Evolutionary conservation across 2,888 invertebrate genomes (phyloP).

Genomic region (Nomada goodeniana): DNA sequence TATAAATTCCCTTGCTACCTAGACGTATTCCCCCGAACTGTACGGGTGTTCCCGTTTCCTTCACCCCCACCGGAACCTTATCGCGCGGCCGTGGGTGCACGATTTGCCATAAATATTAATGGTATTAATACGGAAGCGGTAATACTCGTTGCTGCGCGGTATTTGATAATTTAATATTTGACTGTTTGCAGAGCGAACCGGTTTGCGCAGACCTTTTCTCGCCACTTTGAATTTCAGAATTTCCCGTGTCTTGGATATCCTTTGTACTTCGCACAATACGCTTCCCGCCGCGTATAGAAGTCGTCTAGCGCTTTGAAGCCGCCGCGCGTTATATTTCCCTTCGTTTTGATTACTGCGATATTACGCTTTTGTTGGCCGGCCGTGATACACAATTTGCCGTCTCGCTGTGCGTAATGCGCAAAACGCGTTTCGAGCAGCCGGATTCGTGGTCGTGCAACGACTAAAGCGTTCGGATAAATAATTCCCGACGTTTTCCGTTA

Average conservation of each 20-base stretch:
- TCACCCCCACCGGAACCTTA: not conserved
- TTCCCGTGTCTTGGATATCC: constrained; percentile 36
- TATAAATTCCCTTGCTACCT: constrained; percentile 17
- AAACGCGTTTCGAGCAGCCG: constrained; percentile 9
- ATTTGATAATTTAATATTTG: constrained; percentile 44
- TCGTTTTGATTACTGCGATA: constrained; percentile 43
- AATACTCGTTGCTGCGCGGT: constrained; percentile 24
- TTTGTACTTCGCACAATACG: constrained; percentile 32
- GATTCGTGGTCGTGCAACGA: constrained; percentile 11
- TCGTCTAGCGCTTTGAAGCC: constrained; percentile 43
- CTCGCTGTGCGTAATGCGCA: not conserved
- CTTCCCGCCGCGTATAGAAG: constrained; percentile 1
- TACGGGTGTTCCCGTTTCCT: not conserved
- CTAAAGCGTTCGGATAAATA: constrained; percentile 8
- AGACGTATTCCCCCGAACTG: not conserved
- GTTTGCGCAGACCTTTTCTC: constrained; percentile 28
- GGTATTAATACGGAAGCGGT: constrained; percentile 23
- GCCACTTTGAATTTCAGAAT: constrained; percentile 40
- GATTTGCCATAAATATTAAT: constrained; percentile 23
- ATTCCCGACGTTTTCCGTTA: constrained; percentile 1
- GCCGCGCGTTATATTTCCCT: constrained; percentile 42
- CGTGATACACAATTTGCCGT: constrained; percentile 41
- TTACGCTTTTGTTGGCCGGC: constrained; percentile 32
- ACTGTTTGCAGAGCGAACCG: constrained; percentile 24
- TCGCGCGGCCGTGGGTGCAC: not conserved